Conservation (phyloP, 2,113 vertebrate species). For the Ageneiosus marmoratus region DNA sequence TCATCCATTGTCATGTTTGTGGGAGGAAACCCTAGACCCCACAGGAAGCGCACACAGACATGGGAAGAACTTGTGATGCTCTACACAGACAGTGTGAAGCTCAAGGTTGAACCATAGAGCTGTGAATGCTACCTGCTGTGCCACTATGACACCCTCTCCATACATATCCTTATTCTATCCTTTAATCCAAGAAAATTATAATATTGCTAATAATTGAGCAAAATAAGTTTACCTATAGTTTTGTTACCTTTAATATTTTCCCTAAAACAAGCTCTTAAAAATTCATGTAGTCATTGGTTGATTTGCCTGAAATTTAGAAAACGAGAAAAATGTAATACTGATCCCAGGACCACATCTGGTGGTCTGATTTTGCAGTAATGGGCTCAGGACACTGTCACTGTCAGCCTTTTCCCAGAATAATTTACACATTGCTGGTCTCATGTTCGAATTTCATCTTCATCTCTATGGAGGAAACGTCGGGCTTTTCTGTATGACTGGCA, state of each 20-base stretch:
- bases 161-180: background rate
- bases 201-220: background rate
- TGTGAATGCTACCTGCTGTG: background rate
- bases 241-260: too few species aligned
- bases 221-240: background rate
- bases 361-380: background rate
- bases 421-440: background rate
- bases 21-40: background rate
- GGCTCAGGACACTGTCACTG: background rate
- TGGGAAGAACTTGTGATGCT: background rate
- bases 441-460: constrained; percentile 5
- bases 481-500: constrained; percentile 13
- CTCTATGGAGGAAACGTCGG: background rate
- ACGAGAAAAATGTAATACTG: background rate
- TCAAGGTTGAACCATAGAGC: background rate
- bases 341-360: background rate
- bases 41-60: background rate
- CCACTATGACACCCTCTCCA: background rate
- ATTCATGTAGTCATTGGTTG: background rate
- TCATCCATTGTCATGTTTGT: background rate
- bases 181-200: background rate
- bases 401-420: background rate
- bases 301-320: background rate
- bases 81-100: background rate
- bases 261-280: background rate